phyloP scores from a whole-genome alignment of 2,113 vertebrate species.

The Halcyon senegalensis region DNA sequence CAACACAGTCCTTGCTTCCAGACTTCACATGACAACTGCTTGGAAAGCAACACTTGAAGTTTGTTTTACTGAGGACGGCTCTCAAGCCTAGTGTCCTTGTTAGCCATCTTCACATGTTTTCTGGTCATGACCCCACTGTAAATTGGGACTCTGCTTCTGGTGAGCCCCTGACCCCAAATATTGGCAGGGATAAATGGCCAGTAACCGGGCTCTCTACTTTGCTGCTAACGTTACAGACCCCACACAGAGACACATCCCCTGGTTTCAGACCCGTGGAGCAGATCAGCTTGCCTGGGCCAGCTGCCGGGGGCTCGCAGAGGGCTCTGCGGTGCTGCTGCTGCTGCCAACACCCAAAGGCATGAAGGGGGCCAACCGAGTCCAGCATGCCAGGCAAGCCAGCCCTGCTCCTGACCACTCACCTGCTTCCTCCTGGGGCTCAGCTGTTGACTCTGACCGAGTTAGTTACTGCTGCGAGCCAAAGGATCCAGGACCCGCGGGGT shows the following conservation, averaged over 20 bases:
- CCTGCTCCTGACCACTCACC: neutral
- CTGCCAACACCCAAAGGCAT: neutral
- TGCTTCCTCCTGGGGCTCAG: neutral
- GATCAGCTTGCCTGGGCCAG: neutral
- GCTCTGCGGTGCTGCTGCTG: neutral
- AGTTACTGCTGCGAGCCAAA: neutral
- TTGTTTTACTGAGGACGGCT: neutral
- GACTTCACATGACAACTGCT: neutral
- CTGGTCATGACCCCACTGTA: neutral
- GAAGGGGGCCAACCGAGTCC: neutral
- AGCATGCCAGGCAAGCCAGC: neutral
- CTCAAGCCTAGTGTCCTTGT: neutral
- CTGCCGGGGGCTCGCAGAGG: neutral
- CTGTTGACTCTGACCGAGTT: neutral
- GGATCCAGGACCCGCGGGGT: neutral
- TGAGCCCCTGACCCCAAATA: neutral
- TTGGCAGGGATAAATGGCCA: neutral
- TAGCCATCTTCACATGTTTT: neutral
- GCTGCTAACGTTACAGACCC: neutral
- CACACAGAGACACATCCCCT: neutral
- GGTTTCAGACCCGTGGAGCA: neutral
- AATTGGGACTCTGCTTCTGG: neutral
- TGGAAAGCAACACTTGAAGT: neutral
- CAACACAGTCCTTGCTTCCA: neutral
- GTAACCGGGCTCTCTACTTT: neutral